These are phyloP conservation scores for Caenorhabditis panamensis DNA, from an alignment of 2,888 invertebrate species.

Conservation along the genomic window DNA sequence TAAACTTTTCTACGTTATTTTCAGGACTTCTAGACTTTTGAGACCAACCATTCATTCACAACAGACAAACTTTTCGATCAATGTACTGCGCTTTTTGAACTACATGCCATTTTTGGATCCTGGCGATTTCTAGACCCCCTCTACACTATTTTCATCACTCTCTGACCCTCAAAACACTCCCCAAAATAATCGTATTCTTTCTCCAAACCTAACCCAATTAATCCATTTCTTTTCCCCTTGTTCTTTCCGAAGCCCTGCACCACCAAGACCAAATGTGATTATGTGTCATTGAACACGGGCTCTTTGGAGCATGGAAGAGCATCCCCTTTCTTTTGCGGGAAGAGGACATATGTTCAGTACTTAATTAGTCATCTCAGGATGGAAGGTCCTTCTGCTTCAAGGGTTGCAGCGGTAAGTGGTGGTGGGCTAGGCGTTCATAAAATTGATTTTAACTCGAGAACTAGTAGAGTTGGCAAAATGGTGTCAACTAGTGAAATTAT, in stretches of 20 bases:
- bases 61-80: too few relatives aligned
- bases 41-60: too few relatives aligned
- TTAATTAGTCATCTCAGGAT: neutral
- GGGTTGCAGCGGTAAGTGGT: neutral
- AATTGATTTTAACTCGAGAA: neutral
- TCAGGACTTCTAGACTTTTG: too few relatives aligned
- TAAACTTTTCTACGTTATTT: too few relatives aligned
- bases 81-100: too few relatives aligned
- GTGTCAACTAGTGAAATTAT: too few relatives aligned
- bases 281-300: slow-evolving; percentile 3
- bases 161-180: too few relatives aligned
- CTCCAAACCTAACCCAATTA: neutral
- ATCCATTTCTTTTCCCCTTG: neutral
- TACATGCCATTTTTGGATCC: too few relatives aligned
- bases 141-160: neutral
- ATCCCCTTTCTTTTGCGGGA: neutral
- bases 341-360: slow-evolving; percentile 6
- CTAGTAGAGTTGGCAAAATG: too few relatives aligned
- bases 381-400: neutral
- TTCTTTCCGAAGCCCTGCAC: neutral
- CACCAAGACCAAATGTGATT: neutral
- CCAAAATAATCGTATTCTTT: too few relatives aligned
- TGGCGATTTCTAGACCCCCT: too few relatives aligned
- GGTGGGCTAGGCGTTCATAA: neutral
- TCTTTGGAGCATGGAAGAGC: neutral